A percentile compares a stretch with the other conserved stretches of the same genome.
These are phyloP conservation scores for Enteromius argenteus DNA, from an alignment of 2,797 vertebrate genomes.

Conservation along the genomic window DNA sequence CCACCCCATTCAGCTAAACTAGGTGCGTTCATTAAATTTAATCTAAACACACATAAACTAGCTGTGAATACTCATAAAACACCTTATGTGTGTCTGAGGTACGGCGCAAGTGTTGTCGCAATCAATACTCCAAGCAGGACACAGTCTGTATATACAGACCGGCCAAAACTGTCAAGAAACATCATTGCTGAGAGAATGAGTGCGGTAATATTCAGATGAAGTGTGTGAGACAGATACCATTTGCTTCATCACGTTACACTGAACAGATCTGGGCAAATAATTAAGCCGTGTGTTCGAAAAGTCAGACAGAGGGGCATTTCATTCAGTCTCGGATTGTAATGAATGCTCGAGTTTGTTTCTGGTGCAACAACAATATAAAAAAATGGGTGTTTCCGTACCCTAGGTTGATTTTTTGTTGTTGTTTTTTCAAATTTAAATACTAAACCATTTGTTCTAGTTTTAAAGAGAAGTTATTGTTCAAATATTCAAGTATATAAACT, in stretches of 20 bases:
- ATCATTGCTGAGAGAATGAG: neutral
- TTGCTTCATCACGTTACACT: neutral
- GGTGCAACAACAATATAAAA: neutral
- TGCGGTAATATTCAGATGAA: constrained; percentile 2
- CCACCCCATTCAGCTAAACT: neutral
- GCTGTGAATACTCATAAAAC: constrained; percentile 34
- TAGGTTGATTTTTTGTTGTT: neutral
- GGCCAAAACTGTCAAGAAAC: neutral
- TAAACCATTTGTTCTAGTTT: neutral
- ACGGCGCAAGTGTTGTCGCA: neutral
- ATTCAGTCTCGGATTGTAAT: neutral
- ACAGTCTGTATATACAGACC: neutral
- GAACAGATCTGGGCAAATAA: neutral
- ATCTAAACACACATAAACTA: constrained; percentile 23
- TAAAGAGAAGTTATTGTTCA: neutral
- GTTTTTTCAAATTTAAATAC: neutral
- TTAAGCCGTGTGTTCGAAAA: constrained; percentile 6
- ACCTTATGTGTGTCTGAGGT: neutral
- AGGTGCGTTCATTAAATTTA: constrained; percentile 27
- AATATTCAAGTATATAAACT: neutral
- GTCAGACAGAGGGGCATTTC: neutral
- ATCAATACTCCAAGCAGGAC: neutral
- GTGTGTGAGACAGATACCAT: constrained; percentile 19
- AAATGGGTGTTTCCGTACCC: neutral
- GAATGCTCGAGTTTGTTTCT: neutral